phyloP scores from a whole-genome alignment of 2,888 invertebrate genomes.

The Hybos culiciformis region DNA sequence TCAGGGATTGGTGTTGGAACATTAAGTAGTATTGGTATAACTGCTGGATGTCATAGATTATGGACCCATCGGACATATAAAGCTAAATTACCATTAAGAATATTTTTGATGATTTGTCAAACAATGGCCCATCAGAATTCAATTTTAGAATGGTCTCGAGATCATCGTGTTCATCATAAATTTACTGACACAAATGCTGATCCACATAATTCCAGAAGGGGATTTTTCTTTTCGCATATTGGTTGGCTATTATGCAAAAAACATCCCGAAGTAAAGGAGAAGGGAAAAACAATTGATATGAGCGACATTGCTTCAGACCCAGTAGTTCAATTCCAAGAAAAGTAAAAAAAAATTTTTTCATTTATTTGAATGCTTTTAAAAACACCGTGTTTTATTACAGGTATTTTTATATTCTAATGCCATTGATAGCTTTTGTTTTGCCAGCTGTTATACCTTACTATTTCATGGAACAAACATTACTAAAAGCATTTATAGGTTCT shows the following conservation, averaged over 20 bases:
- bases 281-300: slow-evolving; percentile 70
- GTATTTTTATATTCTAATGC: slow-evolving; percentile 57
- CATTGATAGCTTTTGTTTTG: slow-evolving; percentile 55
- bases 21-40: slow-evolving; percentile 68
- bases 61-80: slow-evolving; percentile 92
- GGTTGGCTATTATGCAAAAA: slow-evolving; percentile 88
- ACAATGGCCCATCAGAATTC: slow-evolving; percentile 82
- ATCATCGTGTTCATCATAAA: slow-evolving; percentile 68
- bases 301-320: slow-evolving; percentile 66
- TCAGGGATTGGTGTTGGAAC: slow-evolving; percentile 40
- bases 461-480: slow-evolving; percentile 55
- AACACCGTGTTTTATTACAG: no score
- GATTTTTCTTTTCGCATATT: slow-evolving; percentile 85
- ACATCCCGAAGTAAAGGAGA: slow-evolving; percentile 67
- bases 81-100: slow-evolving; percentile 69
- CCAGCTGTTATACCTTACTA: slow-evolving; percentile 56
- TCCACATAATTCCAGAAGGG: slow-evolving; percentile 66
- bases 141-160: slow-evolving; percentile 74
- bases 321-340: slow-evolving; percentile 61
- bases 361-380: neutral
- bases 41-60: slow-evolving; percentile 86
- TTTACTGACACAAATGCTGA: slow-evolving; percentile 73
- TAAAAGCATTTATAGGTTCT: slow-evolving; percentile 50
- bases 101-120: slow-evolving; percentile 67
- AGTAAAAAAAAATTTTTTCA: slow-evolving; percentile 46